phyloP scores from a whole-genome alignment of 2,888 invertebrate genomes.

The Kuschelorhynchus macadamiae region DNA sequence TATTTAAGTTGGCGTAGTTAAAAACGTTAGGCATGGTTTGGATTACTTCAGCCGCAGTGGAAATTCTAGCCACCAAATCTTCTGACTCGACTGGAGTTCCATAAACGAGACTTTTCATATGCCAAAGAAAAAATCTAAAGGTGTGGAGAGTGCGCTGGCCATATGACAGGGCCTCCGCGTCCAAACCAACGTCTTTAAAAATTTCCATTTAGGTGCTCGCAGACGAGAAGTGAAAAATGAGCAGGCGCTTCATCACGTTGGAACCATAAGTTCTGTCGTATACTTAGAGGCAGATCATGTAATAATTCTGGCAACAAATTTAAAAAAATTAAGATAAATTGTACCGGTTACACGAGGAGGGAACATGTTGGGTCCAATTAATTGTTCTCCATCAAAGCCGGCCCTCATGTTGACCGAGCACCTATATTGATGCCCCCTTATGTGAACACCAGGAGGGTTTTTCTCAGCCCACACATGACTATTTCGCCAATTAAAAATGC shows the following conservation, averaged over 20 bases:
- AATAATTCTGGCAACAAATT: neutral
- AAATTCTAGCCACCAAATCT: no score
- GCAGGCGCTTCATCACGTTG: neutral
- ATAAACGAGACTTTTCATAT: neutral
- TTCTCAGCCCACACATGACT: no score
- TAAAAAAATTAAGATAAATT: neutral
- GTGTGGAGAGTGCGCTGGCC: conserved; percentile 4
- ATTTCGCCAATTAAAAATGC: no score
- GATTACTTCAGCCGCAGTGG: no score
- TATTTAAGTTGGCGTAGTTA: no score
- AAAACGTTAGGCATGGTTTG: no score
- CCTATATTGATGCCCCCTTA: no score
- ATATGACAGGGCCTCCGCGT: no score
- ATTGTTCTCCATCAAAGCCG: neutral
- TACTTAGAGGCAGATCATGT: neutral
- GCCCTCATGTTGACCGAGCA: neutral
- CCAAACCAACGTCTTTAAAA: neutral
- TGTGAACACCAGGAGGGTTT: no score
- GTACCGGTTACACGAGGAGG: neutral
- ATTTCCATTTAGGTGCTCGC: neutral
- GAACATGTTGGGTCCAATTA: neutral
- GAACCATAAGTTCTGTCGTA: neutral
- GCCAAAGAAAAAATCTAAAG: conserved; percentile 1
- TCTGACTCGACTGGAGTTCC: conserved; percentile 8
- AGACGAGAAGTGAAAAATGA: neutral